Evolutionary conservation across 2,888 invertebrate species (phyloP), one percentile per base, ranked within the genome.

Genomic region (Drosophila pegasa): DNA sequence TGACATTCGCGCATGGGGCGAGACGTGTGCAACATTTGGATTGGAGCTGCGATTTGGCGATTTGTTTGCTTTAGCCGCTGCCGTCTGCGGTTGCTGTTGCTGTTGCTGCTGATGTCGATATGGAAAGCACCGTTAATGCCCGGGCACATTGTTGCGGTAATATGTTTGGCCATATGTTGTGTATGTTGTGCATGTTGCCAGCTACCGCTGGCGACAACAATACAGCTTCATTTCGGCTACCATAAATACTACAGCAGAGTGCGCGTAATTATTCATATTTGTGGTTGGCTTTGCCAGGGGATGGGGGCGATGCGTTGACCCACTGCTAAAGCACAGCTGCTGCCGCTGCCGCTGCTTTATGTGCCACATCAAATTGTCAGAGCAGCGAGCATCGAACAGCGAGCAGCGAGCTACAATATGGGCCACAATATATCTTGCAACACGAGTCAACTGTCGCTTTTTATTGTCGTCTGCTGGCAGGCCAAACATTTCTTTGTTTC

Each of bases 381-480:
- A 64, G 60, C 33, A 43, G 12, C 31, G 20, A n/a, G 29, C 29
- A 18, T 9, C 25, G 5, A 14, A 27, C 45, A 43, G 8, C 25
- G 50, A 51, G 12, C 64, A 59, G 33, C 69, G 71, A 80, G 41
- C 56, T 59, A 65, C 64, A 75, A 68, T 64, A 78, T 63, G 67
- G 71, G 61, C 83, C 59, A 73, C 88, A 83, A 86, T 86, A 86
- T 86, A 88, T 86, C 88, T 86, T 86, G 86, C 86, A 88, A 86
- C 86, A 86, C 88, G 88, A 86, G 86, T 86, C 86, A 86, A 88
- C 86, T 86, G 86, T 86, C 86, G 88, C 80, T 88, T 86, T 86
- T 88, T 88, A 88, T 88, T 86, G 86, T 86, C 86, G 88, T 86
- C 86, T 86, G 84, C 79, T 84, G 79, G 75, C 80, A 80, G 78